A percentile compares a stretch with the other conserved stretches of the same genome.
Conservation (phyloP, 2,888 invertebrate genomes). For the Metopia argyrocephala region DNA sequence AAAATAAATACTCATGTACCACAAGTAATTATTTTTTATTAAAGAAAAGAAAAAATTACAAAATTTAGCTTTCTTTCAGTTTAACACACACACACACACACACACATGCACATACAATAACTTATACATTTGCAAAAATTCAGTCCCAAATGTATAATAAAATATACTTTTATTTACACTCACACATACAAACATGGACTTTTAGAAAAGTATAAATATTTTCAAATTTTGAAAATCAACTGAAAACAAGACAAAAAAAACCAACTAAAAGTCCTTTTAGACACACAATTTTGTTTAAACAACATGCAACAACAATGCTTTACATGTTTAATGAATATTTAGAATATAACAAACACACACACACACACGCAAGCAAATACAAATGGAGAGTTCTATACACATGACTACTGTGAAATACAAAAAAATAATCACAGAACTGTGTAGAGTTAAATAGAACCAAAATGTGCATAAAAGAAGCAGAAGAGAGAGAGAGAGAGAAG, state of each 20-base stretch:
- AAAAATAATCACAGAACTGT: neutral
- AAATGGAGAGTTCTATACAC: neutral
- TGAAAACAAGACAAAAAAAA: neutral
- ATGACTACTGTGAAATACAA: neutral
- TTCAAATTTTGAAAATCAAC: no score
- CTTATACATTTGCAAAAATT: neutral
- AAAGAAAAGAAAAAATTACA: slow-evolving; percentile 58
- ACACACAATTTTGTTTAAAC: neutral
- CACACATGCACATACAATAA: neutral
- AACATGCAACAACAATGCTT: slow-evolving; percentile 4
- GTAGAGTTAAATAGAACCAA: no score
- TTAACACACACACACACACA: neutral
- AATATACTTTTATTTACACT: neutral
- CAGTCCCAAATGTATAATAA: neutral
- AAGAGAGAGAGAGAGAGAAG: no score
- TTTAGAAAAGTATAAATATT: no score
- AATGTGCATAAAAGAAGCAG: no score
- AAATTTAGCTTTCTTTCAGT: slow-evolving; percentile 11
- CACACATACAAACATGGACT: neutral
- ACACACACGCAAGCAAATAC: neutral
- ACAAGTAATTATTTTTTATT: slow-evolving; percentile 61
- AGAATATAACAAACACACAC: neutral
- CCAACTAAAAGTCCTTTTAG: slow-evolving; percentile 32
- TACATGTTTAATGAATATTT: neutral
- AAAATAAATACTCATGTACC: slow-evolving; percentile 58